Percentiles rank a stretch among this genome's conserved stretches.
Conservation (phyloP, 2,888 invertebrate genomes). For the Netelia fuscicornis region DNA sequence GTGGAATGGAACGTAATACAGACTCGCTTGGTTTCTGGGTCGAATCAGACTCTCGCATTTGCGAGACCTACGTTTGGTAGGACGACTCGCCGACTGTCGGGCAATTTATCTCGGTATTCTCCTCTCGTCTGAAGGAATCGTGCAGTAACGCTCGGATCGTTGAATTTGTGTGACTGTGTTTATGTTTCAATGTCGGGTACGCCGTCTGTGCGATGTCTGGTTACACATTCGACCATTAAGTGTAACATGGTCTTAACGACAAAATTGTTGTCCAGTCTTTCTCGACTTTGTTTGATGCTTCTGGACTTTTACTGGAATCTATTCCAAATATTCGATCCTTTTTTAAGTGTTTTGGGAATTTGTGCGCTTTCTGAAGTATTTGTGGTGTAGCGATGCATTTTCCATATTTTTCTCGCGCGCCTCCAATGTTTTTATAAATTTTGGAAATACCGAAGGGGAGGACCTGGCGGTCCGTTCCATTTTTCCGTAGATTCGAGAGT, state of each 20-base stretch:
- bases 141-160: slow-evolving; percentile 4
- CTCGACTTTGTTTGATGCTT: neutral
- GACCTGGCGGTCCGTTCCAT: slow-evolving; percentile 30
- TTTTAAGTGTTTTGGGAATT: no score
- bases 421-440: neutral
- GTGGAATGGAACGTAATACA: slow-evolving; percentile 14
- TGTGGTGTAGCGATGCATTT: neutral
- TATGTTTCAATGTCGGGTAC: neutral
- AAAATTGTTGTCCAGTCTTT: slow-evolving; percentile 2
- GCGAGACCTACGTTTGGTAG: neutral
- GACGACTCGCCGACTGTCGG: slow-evolving; percentile 9
- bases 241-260: neutral
- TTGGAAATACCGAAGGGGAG: slow-evolving; percentile 18
- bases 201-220: slow-evolving; percentile 8
- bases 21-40: slow-evolving; percentile 34
- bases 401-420: neutral
- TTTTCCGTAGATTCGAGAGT: slow-evolving; percentile 23
- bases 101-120: slow-evolving; percentile 22
- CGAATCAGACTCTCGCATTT: slow-evolving; percentile 25
- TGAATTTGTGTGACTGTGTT: neutral
- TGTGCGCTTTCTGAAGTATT: neutral
- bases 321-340: neutral
- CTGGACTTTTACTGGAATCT: neutral
- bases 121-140: slow-evolving; percentile 2
- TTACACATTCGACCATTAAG: neutral